Evolutionary conservation across 2,888 invertebrate species (phyloP), one percentile per base, ranked within the genome.

Genomic region (Leistus spinibarbis): DNA sequence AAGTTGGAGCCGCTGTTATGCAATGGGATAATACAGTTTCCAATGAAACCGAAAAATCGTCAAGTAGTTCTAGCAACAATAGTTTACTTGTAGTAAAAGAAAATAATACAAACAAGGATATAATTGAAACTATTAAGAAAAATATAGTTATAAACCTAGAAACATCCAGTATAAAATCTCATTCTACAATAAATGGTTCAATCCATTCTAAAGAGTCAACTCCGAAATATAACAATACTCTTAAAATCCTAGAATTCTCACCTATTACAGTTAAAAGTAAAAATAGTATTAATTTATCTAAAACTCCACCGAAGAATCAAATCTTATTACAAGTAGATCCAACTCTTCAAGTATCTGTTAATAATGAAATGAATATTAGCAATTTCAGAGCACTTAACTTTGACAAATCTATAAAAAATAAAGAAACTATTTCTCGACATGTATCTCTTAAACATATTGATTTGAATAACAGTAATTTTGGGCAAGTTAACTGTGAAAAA

Each of bases 1-100:
- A 95, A 86, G 89, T 95, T 78, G 94, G 94, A 2, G 87, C 87
- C 19, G 89, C 90, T 79, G 91, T 93, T 23, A 90, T 83, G 72
- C 82, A 84, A 67, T 78, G 69, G 68, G 69, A 75, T 68, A 67
- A 53, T 53, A 62, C 57, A n/a, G 60, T 54, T 16, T 24, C 22
- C 19, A 60, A 60, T 9, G 2, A 10, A 19, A 19, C 13, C 13
- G 22, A 22, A 20, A 13, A 60, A 2, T 10, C 60, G 9, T 60
- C 60, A 3, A 20, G 20, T 16, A 20, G 5, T 16, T 60, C 13
- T 19, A 60, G 19, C 20, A 60, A 60, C 22, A 60, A 1, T 20
- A 60, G 19, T 60, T 19, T 60, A 60, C 17, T 19, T 19, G 20
- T 22, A 60, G 9, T 19, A 2, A 19, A 1, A 40, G 9, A 66